Evolutionary conservation across 1,140 invertebrate species (phyloP), one percentile per base, ranked within the genome.

Genomic region (Teleopsis dalmanni): DNA sequence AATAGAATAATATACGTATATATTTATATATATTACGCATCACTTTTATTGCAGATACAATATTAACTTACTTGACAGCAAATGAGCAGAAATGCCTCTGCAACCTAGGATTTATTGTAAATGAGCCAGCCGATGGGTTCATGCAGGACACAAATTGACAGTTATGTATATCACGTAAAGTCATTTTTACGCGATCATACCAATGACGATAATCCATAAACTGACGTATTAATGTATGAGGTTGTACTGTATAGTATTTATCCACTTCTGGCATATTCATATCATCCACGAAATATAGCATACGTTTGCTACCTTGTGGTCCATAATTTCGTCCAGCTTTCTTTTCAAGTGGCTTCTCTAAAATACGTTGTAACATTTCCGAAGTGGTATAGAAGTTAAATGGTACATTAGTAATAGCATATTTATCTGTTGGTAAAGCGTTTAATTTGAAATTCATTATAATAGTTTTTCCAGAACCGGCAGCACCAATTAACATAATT

Each of bases 201-300:
- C 81, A 96, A 73, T 96, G 93, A 51, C 79, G 80, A 67, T 96
- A 95, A 72, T 95, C 91, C 76, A 97, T 82, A 65, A 91, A 90
- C 64, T 97, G 91, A 16, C 92, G 75, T 38, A 96, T 87, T 0
- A 96, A 73, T 0, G 92, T 95, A 62, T 96, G 93, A 0, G 93
- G 89, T 63, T 95, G 91, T 1, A 95, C 91, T 1, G 94, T 96
- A 36, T 88, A 91, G 62, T 95, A 96, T 48, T 79, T 80, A 72
- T 96, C 93, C 1, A 95, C 90, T 77, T 94, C 89, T 4, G 93
- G 93, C 91, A 95, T 96, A 72, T 96, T 97, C 81, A 96, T 82
- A 65, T 97, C 93, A 69, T 96, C 93, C 45, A 96, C 83, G 67
- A 96, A 96, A 67, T 95, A 96, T 43, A 97, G 82, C 71, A 97